Conservation (phyloP, 2,113 vertebrate genomes). For the Oreotragus oreotragus region DNA sequence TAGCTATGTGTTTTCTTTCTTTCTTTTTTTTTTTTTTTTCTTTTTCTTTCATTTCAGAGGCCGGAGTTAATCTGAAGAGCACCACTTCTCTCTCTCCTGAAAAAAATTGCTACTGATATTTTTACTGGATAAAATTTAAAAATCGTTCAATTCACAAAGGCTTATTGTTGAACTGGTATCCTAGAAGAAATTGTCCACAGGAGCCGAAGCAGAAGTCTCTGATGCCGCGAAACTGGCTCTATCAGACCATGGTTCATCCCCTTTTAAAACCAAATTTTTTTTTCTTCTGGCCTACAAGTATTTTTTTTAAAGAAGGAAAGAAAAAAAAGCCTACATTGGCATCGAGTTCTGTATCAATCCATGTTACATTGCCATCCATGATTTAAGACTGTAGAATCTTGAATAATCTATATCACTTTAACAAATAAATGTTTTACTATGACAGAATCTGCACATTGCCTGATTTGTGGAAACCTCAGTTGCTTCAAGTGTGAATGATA, state of each 20-base stretch:
- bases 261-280: conserved; percentile 72
- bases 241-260: conserved; percentile 39
- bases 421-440: conserved; percentile 86
- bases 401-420: conserved; percentile 81
- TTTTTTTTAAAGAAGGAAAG: conserved; percentile 69
- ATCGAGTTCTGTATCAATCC: conserved; percentile 67
- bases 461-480: conserved; percentile 47
- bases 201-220: conserved; percentile 54
- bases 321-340: conserved; percentile 58
- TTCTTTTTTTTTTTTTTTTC: rapidly evolving
- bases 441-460: conserved; percentile 61
- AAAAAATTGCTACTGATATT: conserved; percentile 51
- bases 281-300: conserved; percentile 75
- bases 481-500: not conserved
- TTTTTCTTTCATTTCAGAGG: conserved; percentile 75
- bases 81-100: conserved; percentile 55
- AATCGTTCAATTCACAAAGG: conserved; percentile 62
- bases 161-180: conserved; percentile 19
- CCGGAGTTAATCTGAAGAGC: conserved; percentile 72
- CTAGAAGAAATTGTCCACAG: conserved; percentile 51
- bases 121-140: conserved; percentile 70
- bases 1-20: conserved; percentile 18
- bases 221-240: not conserved
- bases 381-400: conserved; percentile 78
- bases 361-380: conserved; percentile 74